Evolutionary conservation across 1,140 invertebrate species (phyloP).

Genomic region (Bombus waltoni): DNA sequence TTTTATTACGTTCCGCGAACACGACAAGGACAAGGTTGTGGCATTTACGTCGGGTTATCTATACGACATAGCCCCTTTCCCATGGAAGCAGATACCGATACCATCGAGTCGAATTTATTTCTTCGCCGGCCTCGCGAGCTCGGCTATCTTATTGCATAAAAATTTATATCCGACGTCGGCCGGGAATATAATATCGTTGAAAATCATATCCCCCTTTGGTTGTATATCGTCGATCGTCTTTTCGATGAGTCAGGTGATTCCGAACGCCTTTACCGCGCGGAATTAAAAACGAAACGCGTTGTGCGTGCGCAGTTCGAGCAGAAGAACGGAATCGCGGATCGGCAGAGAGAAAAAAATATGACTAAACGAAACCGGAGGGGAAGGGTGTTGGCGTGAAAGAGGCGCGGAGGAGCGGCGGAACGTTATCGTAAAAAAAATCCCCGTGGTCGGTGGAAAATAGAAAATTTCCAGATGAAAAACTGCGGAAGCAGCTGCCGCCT

Average conservation of each 20-base stretch:
- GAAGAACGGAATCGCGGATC: background rate
- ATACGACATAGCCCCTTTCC: constrained; percentile 7
- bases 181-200: constrained; percentile 16
- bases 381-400: background rate
- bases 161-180: constrained; percentile 44
- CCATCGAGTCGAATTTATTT: constrained; percentile 59
- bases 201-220: background rate
- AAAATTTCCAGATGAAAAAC: constrained; percentile 35
- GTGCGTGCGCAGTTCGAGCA: too few species aligned
- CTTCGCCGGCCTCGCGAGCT: background rate
- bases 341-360: too few species aligned
- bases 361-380: background rate
- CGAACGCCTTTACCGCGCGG: background rate
- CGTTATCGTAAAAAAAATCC: background rate
- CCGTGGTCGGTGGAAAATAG: constrained; percentile 8
- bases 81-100: constrained; percentile 43
- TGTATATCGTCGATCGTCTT: background rate
- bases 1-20: constrained; percentile 61
- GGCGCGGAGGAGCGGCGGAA: background rate
- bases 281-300: constrained; percentile 34
- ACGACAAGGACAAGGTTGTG: constrained; percentile 62
- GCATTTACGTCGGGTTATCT: constrained; percentile 54
- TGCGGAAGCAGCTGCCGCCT: constrained; percentile 23
- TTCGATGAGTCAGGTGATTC: background rate
- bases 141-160: constrained; percentile 37